Base-by-base conservation (phyloP, 1,140 invertebrate genomes). In the Maconellicoccus hirsutus region DNA sequence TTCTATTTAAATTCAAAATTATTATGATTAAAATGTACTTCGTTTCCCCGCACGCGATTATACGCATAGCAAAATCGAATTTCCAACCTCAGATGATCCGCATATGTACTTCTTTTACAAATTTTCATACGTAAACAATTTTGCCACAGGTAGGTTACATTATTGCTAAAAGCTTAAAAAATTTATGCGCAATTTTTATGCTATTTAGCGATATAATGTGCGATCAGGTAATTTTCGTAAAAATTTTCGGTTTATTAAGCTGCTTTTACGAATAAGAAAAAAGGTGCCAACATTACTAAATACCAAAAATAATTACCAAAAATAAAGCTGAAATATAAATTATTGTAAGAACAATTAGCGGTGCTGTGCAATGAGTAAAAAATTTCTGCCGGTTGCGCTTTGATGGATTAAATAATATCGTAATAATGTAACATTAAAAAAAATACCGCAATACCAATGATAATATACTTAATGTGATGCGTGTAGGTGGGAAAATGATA, bases 271-370 rank as follows among this genome's bases (percentile, higher is more conserved):
- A 23, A 66, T 25, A 66, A 66, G 25, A 66, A 66, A 66, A 66
- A 66, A 66, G 25, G 61, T 66, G 61, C 61, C 61, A 66, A 66
- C 61, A 66, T 66, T 66, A 66, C 61, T 66, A 66, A 66, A 66
- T 66, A 66, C 61, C 61, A 25, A 23, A 25, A 59, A n/a, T 4
- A 59, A 52, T 52, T 52, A 52, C 42, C 42, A 66, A 66, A 66
- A 66, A 66, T 66, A 66, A 66, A 66, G 61, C 61, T 66, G 61
- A 66, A 66, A 66, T 66, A 66, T 59, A 59, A 59, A 59, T 66
- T 66, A 66, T 66, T 22, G 61, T 66, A 66, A 66, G 12, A 66
- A 23, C 10, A 66, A 66, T 10, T 66, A 66, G 61, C 61, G 61
- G 61, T 66, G 61, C 61, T 10, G 61, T 66, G 61, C 61, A 66